phyloP scores from a whole-genome alignment of 1,140 invertebrate species.

The Plutomurus gul region DNA sequence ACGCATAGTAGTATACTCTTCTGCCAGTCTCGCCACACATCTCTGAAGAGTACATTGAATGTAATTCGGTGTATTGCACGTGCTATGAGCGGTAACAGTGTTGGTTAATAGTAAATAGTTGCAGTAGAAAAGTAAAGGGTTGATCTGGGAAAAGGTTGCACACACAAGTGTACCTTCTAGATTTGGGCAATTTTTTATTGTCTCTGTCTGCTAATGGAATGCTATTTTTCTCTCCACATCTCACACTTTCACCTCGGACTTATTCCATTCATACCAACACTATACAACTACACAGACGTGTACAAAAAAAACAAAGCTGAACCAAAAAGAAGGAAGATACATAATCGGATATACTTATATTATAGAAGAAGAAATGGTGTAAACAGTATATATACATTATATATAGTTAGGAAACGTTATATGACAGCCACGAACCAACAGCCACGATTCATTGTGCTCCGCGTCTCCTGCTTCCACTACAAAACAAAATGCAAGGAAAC shows the following conservation, averaged over 20 bases:
- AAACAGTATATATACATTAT: too few species aligned
- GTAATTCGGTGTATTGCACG: background rate
- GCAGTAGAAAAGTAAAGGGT: constrained; percentile 17
- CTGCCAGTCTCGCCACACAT: background rate
- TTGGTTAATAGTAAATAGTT: constrained; percentile 1
- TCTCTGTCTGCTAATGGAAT: constrained; percentile 30
- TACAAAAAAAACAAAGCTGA: background rate
- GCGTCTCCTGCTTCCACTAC: background rate
- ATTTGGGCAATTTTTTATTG: constrained; percentile 39
- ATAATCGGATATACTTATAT: too few species aligned
- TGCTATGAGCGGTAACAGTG: background rate
- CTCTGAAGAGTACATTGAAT: background rate
- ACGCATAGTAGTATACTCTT: background rate
- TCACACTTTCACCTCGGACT: background rate
- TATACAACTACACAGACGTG: background rate
- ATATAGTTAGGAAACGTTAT: too few species aligned
- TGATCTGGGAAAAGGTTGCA: constrained; percentile 15
- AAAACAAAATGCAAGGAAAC: constrained; percentile 20
- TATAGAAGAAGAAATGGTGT: too few species aligned
- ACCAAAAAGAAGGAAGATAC: too few species aligned
- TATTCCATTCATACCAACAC: background rate
- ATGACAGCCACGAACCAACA: background rate
- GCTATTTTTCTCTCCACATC: constrained; percentile 28
- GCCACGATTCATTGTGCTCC: background rate
- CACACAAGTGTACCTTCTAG: constrained; percentile 34